Evolutionary conservation across 1,140 invertebrate genomes (phyloP), one percentile per base, ranked within the genome.

Genomic region (Calycopis cecrops): DNA sequence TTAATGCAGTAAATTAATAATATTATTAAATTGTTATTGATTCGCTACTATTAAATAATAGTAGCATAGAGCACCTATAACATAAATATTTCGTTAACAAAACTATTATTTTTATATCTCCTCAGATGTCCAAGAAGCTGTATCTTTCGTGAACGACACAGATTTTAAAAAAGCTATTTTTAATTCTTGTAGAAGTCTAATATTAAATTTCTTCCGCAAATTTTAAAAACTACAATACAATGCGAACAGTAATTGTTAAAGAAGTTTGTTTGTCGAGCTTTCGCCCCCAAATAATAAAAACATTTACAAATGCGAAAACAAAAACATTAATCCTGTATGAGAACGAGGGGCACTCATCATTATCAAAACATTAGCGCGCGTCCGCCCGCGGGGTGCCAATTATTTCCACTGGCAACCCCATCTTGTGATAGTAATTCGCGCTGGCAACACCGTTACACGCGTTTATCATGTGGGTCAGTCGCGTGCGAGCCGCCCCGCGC

Each of bases 341-440:
- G 65, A 67, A 76, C 70, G 42, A 75, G 72, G 66, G 62, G 60
- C 67, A 69, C 72, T 74, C 74, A 67, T 83, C 73, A 83, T 85
- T 85, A 85, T 76, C 65, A 79, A 80, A 85, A 83, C 73, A 85
- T 77, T 79, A 79, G 63, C 73, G 73, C 69, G 67, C 67, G 73
- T 50, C 64, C 57, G 71, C 55, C 79, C 64, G 76, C 82, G 76
- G 82, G 82, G 75, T 65, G 79, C 82, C 82, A 85, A 85, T 85
- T 85, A 85, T 79, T 79, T 69, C 65, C 57, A 59, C 66, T 77
- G 57, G 75, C 74, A 80, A 76, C 77, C 77, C 77, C 68, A 79
- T 79, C 76, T 62, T 53, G 65, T 62, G 65, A 60, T 63, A 62
- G 70, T 71, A 68, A 72, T 69, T 67, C 59, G 54, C 63, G 38